phyloP scores from a whole-genome alignment of 64 coral and sea anemone genomes.

The Actinia equina region DNA sequence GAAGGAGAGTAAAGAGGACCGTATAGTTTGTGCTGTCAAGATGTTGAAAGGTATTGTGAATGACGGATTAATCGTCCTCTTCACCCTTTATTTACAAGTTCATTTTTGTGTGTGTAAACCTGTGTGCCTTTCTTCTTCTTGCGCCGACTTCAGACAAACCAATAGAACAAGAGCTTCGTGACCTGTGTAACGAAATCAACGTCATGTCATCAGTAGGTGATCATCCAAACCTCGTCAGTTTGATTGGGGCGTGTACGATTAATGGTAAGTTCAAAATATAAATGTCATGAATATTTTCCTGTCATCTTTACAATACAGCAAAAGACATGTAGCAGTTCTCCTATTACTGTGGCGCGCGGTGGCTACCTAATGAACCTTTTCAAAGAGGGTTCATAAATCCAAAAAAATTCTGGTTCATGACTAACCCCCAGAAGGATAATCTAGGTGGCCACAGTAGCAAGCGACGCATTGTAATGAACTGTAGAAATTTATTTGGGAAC shows the following conservation, averaged over 20 bases:
- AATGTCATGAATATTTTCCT: too few relatives aligned
- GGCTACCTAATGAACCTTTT: too few relatives aligned
- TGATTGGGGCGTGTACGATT: constrained; percentile 79
- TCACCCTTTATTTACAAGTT: too few relatives aligned
- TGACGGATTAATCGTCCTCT: background rate
- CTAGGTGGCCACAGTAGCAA: too few relatives aligned
- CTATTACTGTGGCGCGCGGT: too few relatives aligned
- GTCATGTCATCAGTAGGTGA: constrained; percentile 77
- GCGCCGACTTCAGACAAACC: constrained; percentile 22
- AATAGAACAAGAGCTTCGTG: constrained; percentile 42
- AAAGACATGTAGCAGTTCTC: too few relatives aligned
- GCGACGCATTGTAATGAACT: too few relatives aligned
- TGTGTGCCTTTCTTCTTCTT: background rate
- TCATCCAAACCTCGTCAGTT: constrained; percentile 67
- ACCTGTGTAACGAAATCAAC: constrained; percentile 68
- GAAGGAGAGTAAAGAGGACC: constrained; percentile 5
- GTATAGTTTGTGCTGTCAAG: constrained; percentile 63
- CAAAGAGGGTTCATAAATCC: too few relatives aligned
- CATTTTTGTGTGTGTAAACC: background rate
- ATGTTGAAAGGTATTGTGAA: constrained; percentile 63
- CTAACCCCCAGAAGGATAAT: too few relatives aligned
- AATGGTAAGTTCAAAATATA: constrained; percentile 37
- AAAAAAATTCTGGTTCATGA: too few relatives aligned
- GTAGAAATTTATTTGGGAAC: too few relatives aligned
- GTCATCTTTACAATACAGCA: too few relatives aligned